A percentile compares a stretch with the other conserved stretches of the same genome.
These are phyloP conservation scores for Otus sunia DNA, from an alignment of 2,113 vertebrate genomes.

Conservation along the genomic window DNA sequence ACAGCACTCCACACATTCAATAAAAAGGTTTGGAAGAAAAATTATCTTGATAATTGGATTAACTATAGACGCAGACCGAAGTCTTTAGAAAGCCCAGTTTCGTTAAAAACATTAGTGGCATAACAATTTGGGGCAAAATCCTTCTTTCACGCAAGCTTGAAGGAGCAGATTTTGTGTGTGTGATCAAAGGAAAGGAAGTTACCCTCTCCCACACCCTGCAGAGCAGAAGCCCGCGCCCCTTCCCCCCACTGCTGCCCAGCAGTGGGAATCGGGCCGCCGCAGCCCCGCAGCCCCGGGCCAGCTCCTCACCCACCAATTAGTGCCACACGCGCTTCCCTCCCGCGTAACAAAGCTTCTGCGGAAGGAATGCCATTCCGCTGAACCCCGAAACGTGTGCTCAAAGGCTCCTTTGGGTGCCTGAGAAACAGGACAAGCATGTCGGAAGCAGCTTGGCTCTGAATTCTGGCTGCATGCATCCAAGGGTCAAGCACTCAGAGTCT, in stretches of 20 bases:
- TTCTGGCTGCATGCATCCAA: background rate
- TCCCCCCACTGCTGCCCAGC: fast-evolving
- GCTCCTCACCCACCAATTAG: background rate
- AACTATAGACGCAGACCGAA: background rate
- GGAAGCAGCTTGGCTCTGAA: background rate
- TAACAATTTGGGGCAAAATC: background rate
- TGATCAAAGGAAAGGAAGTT: background rate
- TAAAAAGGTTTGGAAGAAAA: background rate
- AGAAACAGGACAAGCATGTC: background rate
- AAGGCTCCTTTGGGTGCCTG: background rate
- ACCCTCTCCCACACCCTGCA: background rate
- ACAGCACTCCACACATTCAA: background rate
- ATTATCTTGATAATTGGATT: background rate
- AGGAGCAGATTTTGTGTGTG: background rate
- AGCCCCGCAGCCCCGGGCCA: background rate
- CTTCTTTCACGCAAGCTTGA: background rate
- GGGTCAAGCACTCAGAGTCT: background rate
- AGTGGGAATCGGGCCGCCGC: fast-evolving
- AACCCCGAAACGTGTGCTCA: background rate
- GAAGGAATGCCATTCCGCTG: background rate
- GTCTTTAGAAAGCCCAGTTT: background rate
- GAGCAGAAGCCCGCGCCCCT: background rate
- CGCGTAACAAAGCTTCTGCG: background rate
- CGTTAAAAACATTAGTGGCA: background rate
- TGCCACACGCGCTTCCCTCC: background rate